Evolutionary conservation across 2,113 vertebrate species (phyloP), one percentile per base, ranked within the genome.

Genomic region (Hypanus sabinus): DNA sequence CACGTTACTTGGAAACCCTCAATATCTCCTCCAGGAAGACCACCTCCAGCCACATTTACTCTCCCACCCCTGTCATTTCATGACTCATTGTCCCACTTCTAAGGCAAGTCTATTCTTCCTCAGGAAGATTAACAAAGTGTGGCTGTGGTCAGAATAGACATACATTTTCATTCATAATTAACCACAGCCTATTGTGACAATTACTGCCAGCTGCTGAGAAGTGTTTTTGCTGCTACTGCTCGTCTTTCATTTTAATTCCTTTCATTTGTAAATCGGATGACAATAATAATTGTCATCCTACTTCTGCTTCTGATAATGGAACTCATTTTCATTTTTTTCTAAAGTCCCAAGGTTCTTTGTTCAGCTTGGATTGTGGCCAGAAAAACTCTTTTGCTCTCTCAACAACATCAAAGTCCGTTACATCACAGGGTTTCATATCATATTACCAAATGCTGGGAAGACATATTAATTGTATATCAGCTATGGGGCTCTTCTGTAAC

Each of bases 321-420:
- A 75, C 20, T 73, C 4, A 93, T 73, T 73, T 75, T 73, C 68
- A 75, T 73, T 93, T 65, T 27, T 73, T 92, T 73, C 70, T 46
- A 46, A 46, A 55, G 11, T 93, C 91, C 73, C 20, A 73, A 30
- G 20, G 36, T 55, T 75, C 73, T 38, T 30, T 93, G 11, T 73
- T 20, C 36, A 24, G 46, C 18, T 73, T 93, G 91, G 90, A 71
- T 46, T 73, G 36, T 36, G 20, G 36, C 91, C 91, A 73, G 71
- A 46, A 93, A 93, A 73, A 18, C 91, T 75, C 4, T 11, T 73
- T 71, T 71, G 11, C 68, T 62, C 38, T 71, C 71, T 46, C 70
- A 46, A 75, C 70, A 75, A 93, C 91, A 93, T 93, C 91, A 93
- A 93, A 93, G 91, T 55, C 70, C 71, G 46, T 93, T 11, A 93